phyloP scores from a whole-genome alignment of 2,797 vertebrate species.

The Benthosema pterotum region DNA sequence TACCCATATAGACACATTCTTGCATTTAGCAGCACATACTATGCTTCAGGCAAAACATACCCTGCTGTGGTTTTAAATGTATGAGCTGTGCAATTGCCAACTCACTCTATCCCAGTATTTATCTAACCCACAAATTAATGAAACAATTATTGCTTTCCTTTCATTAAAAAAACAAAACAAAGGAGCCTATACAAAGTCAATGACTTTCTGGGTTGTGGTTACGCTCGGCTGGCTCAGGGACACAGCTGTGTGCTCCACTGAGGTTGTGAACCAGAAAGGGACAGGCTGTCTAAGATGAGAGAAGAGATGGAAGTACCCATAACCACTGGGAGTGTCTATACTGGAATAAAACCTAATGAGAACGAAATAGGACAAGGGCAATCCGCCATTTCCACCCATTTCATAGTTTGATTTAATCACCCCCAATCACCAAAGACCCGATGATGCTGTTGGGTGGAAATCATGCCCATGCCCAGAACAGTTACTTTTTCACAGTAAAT shows the following conservation, averaged over 20 bases:
- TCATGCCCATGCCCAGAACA: too few species aligned
- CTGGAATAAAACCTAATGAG: background rate
- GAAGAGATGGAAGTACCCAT: background rate
- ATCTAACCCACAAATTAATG: constrained; percentile 54
- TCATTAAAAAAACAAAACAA: constrained; percentile 69
- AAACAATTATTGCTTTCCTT: constrained; percentile 44
- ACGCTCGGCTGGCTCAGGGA: constrained; percentile 19
- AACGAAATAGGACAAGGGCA: constrained; percentile 36
- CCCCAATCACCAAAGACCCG: constrained; percentile 26
- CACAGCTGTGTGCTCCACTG: constrained; percentile 6
- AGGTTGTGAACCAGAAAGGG: background rate
- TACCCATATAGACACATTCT: background rate
- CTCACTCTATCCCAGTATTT: constrained; percentile 37
- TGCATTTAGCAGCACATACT: constrained; percentile 11
- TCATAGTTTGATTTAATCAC: constrained; percentile 58
- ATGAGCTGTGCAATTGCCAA: constrained; percentile 17
- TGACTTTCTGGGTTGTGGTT: constrained; percentile 52
- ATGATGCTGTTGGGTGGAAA: too few species aligned
- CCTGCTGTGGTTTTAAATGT: constrained; percentile 6
- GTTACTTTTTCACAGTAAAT: too few species aligned
- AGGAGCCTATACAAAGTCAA: constrained; percentile 42
- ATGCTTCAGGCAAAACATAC: constrained; percentile 11
- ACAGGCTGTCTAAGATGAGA: background rate
- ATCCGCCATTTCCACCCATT: constrained; percentile 40
- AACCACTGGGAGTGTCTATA: background rate